Evolutionary conservation across 2,888 invertebrate genomes (phyloP).

Genomic region (Meta bourneti): DNA sequence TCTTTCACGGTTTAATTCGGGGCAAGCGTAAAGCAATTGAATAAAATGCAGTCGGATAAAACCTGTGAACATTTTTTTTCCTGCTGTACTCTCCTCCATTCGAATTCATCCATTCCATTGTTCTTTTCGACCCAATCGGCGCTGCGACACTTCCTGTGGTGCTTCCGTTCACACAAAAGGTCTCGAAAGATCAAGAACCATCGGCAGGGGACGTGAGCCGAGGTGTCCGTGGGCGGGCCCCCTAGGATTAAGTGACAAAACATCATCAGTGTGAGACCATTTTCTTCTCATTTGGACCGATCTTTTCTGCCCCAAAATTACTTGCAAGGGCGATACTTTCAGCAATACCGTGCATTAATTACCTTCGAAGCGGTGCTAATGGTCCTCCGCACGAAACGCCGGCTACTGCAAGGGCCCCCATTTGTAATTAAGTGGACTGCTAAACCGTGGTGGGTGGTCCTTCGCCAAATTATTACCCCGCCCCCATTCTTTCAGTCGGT

Average conservation of each 20-base stretch:
- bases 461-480: slow-evolving; percentile 33
- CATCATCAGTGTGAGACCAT: slow-evolving; percentile 55
- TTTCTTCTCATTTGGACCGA: slow-evolving; percentile 59
- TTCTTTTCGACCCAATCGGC: not conserved
- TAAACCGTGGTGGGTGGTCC: slow-evolving; percentile 61
- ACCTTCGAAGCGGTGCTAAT: slow-evolving; percentile 57
- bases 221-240: slow-evolving; percentile 12
- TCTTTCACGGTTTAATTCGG: too few relatives aligned
- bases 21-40: too few relatives aligned
- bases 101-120: too few relatives aligned
- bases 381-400: slow-evolving; percentile 48
- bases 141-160: not conserved
- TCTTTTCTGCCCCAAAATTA: slow-evolving; percentile 36
- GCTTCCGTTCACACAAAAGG: slow-evolving; percentile 23
- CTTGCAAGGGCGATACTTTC: slow-evolving; percentile 33
- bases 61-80: too few relatives aligned
- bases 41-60: too few relatives aligned
- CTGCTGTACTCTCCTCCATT: too few relatives aligned
- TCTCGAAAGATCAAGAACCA: not conserved
- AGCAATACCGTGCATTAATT: slow-evolving; percentile 64
- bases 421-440: slow-evolving; percentile 56
- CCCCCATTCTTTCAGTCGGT: slow-evolving; percentile 30
- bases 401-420: slow-evolving; percentile 2
- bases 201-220: not conserved
- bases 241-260: slow-evolving; percentile 30